A percentile compares a stretch with the other conserved stretches of the same genome.
These are phyloP conservation scores for Trichomalopsis sarcophagae DNA, from an alignment of 1,140 invertebrate genomes.

Conservation along the genomic window DNA sequence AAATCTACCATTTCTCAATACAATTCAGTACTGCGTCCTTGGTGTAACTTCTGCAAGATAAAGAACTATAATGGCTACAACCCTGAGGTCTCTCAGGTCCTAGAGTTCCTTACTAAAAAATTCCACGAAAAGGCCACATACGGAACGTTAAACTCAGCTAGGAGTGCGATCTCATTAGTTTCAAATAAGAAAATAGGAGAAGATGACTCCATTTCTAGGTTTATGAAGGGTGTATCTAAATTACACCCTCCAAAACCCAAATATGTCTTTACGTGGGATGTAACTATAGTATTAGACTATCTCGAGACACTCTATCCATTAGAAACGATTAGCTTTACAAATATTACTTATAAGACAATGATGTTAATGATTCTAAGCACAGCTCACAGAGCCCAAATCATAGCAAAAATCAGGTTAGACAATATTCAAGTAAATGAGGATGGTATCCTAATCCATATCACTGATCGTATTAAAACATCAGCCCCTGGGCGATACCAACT, in stretches of 20 bases:
- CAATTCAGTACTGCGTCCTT: no score
- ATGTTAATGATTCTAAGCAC: background rate
- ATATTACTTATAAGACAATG: background rate
- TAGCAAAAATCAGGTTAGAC: slow-evolving; percentile 54
- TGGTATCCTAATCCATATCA: slow-evolving; percentile 46
- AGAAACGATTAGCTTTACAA: background rate
- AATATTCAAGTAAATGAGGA: slow-evolving; percentile 18
- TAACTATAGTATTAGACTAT: slow-evolving; percentile 41
- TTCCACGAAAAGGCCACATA: slow-evolving; percentile 55
- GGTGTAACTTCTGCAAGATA: no score
- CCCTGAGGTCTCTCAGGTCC: no score
- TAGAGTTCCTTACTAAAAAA: slow-evolving; percentile 37
- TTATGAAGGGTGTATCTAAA: slow-evolving; percentile 59
- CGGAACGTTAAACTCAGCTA: slow-evolving; percentile 54
- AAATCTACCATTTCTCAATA: no score
- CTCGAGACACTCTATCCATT: slow-evolving; percentile 31
- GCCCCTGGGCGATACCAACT: slow-evolving; percentile 41
- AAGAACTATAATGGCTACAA: no score
- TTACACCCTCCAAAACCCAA: slow-evolving; percentile 55
- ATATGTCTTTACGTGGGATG: slow-evolving; percentile 60
- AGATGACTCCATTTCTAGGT: slow-evolving; percentile 47
- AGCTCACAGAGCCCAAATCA: slow-evolving; percentile 58
- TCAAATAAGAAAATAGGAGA: slow-evolving; percentile 4
- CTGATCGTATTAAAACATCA: slow-evolving; percentile 51
- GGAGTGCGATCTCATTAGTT: slow-evolving; percentile 55